Conservation (phyloP, 2,888 invertebrate genomes). For the Deroplatys truncata region DNA sequence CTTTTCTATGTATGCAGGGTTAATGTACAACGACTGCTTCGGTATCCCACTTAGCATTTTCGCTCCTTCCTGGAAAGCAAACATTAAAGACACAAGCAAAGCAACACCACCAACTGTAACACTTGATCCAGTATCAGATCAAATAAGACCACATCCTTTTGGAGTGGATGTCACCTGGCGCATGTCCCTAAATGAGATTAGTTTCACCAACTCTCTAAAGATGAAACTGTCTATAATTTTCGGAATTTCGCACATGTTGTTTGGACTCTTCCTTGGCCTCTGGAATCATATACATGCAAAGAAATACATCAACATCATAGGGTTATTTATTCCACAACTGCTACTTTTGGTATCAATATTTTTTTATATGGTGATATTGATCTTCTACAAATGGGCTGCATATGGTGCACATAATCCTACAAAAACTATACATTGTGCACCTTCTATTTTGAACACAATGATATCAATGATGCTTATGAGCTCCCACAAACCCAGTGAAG, state of each 20-base stretch:
- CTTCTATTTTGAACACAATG: conserved; percentile 72
- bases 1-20: conserved; percentile 43
- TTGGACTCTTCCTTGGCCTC: conserved; percentile 61
- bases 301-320: conserved; percentile 44
- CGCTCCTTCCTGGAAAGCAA: conserved; percentile 46
- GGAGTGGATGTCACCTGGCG: conserved; percentile 57
- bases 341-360: conserved; percentile 52
- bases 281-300: neutral
- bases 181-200: conserved; percentile 51
- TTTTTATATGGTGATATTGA: conserved; percentile 57
- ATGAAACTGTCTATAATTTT: conserved; percentile 71
- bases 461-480: conserved; percentile 74
- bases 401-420: conserved; percentile 49
- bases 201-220: conserved; percentile 69
- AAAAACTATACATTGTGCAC: conserved; percentile 57
- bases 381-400: conserved; percentile 67
- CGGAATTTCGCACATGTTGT: conserved; percentile 69
- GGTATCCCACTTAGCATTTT: conserved; percentile 54
- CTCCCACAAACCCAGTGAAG: conserved; percentile 46
- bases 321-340: conserved; percentile 54
- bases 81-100: neutral
- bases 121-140: conserved; percentile 32
- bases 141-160: conserved; percentile 48
- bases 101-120: conserved; percentile 2
- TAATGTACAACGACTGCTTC: conserved; percentile 56